Percentiles rank a stretch among this genome's conserved stretches.
Evolutionary conservation across 2,888 invertebrate species (phyloP).

Genomic region (Nemurella pictetii): DNA sequence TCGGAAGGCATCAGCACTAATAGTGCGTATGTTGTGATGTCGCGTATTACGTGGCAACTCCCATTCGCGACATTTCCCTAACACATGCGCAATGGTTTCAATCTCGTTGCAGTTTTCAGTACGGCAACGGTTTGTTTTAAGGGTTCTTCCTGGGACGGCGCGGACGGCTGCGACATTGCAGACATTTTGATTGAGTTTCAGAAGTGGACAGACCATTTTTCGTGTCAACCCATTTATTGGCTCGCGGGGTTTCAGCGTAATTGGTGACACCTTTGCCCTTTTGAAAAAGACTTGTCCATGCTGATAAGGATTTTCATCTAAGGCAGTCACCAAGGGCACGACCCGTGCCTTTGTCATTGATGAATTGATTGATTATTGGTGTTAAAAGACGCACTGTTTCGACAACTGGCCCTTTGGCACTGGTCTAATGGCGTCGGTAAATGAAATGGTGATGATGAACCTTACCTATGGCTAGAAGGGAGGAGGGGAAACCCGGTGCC

Average conservation of each 20-base stretch:
- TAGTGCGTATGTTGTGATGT: not conserved
- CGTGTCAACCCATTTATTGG: slow-evolving; percentile 2
- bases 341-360: not conserved
- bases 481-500: no score
- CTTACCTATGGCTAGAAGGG: no score
- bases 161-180: slow-evolving; percentile 4
- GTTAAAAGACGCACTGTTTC: no score
- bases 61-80: not conserved
- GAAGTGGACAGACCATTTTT: not conserved
- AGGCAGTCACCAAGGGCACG: not conserved
- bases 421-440: no score
- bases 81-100: slow-evolving; percentile 8
- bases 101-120: not conserved
- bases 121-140: slow-evolving; percentile 1
- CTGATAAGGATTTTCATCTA: not conserved
- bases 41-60: not conserved
- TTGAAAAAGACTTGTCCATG: not conserved
- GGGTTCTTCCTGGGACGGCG: slow-evolving; percentile 1
- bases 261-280: slow-evolving; percentile 15
- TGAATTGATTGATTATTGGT: no score
- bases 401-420: no score
- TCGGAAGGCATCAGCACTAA: not conserved
- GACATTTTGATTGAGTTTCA: slow-evolving; percentile 13
- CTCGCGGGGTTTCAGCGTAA: not conserved
- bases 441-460: no score